A percentile compares a stretch with the other conserved stretches of the same genome.
Evolutionary conservation across 2,888 invertebrate species (phyloP).

Genomic region (Morpho deidamia): DNA sequence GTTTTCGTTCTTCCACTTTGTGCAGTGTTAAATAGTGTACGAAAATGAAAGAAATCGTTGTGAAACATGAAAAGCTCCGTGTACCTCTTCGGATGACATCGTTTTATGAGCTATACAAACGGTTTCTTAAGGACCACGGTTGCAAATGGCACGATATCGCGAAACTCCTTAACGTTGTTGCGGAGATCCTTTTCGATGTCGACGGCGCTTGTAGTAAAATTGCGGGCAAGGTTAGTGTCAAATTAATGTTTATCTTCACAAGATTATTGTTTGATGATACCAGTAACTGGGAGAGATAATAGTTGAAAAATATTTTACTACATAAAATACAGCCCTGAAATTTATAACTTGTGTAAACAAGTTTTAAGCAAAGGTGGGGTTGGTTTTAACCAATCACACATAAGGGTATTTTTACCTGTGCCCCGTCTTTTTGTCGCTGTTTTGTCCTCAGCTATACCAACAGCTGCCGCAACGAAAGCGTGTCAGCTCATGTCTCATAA

Average conservation of each 20-base stretch:
- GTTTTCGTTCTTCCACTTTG: constrained; percentile 25
- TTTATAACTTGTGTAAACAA: not conserved
- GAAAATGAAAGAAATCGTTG: constrained; percentile 57
- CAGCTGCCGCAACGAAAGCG: constrained; percentile 22
- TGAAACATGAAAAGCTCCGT: constrained; percentile 49
- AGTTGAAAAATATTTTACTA: not conserved
- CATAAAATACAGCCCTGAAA: not conserved
- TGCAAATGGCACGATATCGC: constrained; percentile 73
- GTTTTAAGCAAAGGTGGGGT: constrained; percentile 11
- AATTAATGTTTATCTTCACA: constrained; percentile 11
- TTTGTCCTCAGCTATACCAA: constrained; percentile 5
- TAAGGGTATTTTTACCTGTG: constrained; percentile 48
- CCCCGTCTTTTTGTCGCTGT: constrained; percentile 26
- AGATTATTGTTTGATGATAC: constrained; percentile 7
- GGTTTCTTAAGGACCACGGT: constrained; percentile 69
- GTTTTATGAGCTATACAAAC: constrained; percentile 66
- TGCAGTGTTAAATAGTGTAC: constrained; percentile 32
- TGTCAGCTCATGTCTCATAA: constrained; percentile 1
- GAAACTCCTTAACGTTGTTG: constrained; percentile 61
- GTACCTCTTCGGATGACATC: constrained; percentile 54
- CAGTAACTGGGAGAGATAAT: not conserved
- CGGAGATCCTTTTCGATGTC: constrained; percentile 69
- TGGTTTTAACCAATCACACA: constrained; percentile 29
- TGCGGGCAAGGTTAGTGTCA: constrained; percentile 65
- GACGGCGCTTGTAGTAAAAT: constrained; percentile 62